Evolutionary conservation across 35 echinoderm and acorn worm species (phyloP).

Genomic region (Anneissia japonica): DNA sequence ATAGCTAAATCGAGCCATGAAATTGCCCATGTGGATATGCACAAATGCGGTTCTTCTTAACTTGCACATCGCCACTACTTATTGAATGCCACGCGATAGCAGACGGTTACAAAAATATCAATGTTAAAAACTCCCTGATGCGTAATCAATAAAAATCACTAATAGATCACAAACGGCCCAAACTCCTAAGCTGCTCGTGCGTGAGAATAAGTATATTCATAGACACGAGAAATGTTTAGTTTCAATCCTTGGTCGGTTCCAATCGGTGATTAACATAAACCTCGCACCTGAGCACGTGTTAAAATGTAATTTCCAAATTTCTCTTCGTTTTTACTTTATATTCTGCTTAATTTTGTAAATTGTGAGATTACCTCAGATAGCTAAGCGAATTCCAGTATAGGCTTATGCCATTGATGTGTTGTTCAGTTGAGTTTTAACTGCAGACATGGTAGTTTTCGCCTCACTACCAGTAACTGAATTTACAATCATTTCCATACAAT

Average conservation of each 20-base stretch:
- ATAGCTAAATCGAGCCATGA: background rate
- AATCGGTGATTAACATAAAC: no score
- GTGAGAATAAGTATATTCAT: background rate
- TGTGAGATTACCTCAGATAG: no score
- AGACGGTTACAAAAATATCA: background rate
- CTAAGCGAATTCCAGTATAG: no score
- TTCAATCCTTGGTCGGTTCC: background rate
- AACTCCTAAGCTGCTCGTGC: background rate
- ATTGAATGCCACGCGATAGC: background rate
- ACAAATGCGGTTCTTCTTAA: background rate
- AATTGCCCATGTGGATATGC: background rate
- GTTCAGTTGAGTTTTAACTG: no score
- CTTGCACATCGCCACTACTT: background rate
- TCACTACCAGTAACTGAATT: no score
- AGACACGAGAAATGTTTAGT: background rate
- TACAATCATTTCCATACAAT: no score
- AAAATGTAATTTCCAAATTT: no score
- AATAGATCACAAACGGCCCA: background rate
- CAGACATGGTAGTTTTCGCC: no score
- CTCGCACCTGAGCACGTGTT: no score
- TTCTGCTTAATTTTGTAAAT: no score
- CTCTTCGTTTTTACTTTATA: no score
- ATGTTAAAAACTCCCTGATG: background rate
- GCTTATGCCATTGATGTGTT: no score
- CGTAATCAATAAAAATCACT: background rate